Percentiles rank a stretch among this genome's conserved stretches.
These are phyloP conservation scores for Ciconia stormi DNA, from an alignment of 2,113 vertebrate genomes.

Conservation along the genomic window DNA sequence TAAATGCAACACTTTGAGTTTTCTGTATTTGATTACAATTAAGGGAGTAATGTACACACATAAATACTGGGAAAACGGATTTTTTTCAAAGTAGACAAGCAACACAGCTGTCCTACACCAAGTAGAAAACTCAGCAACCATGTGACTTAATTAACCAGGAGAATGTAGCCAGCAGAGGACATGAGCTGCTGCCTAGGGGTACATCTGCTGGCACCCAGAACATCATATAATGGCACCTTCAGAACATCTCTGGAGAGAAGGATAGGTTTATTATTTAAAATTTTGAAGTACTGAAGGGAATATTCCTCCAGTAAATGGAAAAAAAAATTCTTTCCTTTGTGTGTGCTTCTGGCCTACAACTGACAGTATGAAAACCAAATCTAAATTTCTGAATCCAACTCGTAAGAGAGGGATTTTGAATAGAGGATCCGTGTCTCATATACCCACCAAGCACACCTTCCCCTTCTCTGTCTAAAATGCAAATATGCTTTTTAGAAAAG, in stretches of 20 bases:
- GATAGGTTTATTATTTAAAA: background rate
- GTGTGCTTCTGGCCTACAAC: background rate
- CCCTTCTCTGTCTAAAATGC: background rate
- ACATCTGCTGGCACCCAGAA: background rate
- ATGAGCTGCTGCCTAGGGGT: background rate
- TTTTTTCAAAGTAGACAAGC: background rate
- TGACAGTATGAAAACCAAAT: background rate
- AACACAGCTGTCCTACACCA: background rate
- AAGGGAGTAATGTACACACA: background rate
- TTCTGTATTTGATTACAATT: conserved; percentile 25
- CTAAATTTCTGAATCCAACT: background rate
- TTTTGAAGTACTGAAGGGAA: background rate
- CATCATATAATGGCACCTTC: background rate
- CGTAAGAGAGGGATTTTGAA: background rate
- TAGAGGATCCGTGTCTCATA: background rate
- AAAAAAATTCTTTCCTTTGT: background rate
- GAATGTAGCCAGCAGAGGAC: background rate
- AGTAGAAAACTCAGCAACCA: background rate
- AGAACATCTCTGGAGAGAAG: background rate
- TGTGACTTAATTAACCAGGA: background rate
- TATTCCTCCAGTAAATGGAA: background rate
- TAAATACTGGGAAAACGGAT: background rate
- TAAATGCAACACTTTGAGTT: background rate
- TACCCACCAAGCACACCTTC: background rate
- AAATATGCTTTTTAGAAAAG: background rate